Evolutionary conservation across 1,140 invertebrate genomes (phyloP).

Genomic region (Drosophila paulistorum): DNA sequence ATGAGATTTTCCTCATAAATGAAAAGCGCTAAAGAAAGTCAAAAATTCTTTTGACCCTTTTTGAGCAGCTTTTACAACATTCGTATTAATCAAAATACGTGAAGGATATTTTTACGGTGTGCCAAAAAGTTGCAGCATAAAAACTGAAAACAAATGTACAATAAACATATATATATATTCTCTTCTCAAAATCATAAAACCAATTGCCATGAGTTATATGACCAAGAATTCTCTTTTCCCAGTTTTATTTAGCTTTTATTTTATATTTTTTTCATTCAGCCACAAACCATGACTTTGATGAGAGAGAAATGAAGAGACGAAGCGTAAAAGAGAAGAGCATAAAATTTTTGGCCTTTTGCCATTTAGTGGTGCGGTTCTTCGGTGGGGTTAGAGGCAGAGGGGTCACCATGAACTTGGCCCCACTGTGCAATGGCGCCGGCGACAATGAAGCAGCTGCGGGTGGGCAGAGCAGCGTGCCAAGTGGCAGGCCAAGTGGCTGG

Average conservation of each 20-base stretch:
- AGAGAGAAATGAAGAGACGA: not conserved
- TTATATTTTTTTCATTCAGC: not conserved
- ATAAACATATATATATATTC: slow-evolving; percentile 23
- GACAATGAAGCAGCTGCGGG: slow-evolving; percentile 51
- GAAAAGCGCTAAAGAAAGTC: slow-evolving; percentile 2
- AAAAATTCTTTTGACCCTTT: not conserved
- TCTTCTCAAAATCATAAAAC: slow-evolving; percentile 49
- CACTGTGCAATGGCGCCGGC: slow-evolving; percentile 55
- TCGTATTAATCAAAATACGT: slow-evolving; percentile 62
- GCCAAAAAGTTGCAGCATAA: slow-evolving; percentile 26
- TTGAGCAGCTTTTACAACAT: slow-evolving; percentile 8
- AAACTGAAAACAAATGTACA: slow-evolving; percentile 12
- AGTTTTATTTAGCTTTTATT: not conserved
- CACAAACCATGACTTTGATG: slow-evolving; percentile 12
- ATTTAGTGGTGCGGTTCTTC: not conserved
- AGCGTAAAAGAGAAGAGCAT: not conserved
- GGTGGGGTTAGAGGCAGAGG: not conserved
- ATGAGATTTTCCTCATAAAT: slow-evolving; percentile 5
- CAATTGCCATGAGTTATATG: slow-evolving; percentile 31
- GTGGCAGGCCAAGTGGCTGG: slow-evolving; percentile 62
- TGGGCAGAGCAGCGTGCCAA: slow-evolving; percentile 30
- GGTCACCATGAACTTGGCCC: slow-evolving; percentile 50
- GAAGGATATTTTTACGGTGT: slow-evolving; percentile 21
- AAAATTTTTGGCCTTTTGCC: slow-evolving; percentile 15
- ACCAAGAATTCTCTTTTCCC: not conserved